Conservation (phyloP, 2,113 vertebrate genomes). For the Sphyrna mokarran region DNA sequence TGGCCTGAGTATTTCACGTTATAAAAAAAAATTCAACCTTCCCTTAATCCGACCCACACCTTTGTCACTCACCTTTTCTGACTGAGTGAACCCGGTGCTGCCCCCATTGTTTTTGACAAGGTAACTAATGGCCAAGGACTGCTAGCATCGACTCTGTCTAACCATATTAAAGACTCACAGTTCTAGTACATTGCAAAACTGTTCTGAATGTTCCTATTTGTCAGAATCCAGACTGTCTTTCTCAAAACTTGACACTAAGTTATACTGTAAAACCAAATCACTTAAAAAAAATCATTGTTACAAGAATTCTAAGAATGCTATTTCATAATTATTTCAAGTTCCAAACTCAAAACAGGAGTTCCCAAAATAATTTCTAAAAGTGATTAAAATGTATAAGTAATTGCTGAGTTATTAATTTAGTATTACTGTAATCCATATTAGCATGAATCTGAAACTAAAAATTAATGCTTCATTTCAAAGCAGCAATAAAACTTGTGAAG, state of each 20-base stretch:
- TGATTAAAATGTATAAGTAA: background rate
- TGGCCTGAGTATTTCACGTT: no score
- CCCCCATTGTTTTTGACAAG: background rate
- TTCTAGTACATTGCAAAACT: background rate
- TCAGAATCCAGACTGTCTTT: background rate
- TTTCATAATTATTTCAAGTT: background rate
- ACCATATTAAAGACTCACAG: background rate
- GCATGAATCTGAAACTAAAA: background rate
- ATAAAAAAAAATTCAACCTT: no score
- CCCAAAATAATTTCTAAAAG: background rate
- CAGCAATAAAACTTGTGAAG: background rate
- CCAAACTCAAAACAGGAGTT: background rate
- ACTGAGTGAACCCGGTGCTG: no score
- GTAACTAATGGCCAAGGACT: slow-evolving; percentile 2
- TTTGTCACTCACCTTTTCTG: no score
- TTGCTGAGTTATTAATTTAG: background rate
- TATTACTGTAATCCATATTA: background rate
- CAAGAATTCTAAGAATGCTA: background rate
- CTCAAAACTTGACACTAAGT: background rate
- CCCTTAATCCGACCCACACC: no score
- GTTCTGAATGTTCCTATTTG: background rate
- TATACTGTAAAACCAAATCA: background rate
- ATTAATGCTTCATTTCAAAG: background rate
- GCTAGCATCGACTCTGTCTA: background rate
- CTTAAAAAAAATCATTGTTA: background rate